Percentiles rank a stretch among this genome's conserved stretches.
Evolutionary conservation across 1,140 invertebrate species (phyloP).

Genomic region (Limonius californicus): DNA sequence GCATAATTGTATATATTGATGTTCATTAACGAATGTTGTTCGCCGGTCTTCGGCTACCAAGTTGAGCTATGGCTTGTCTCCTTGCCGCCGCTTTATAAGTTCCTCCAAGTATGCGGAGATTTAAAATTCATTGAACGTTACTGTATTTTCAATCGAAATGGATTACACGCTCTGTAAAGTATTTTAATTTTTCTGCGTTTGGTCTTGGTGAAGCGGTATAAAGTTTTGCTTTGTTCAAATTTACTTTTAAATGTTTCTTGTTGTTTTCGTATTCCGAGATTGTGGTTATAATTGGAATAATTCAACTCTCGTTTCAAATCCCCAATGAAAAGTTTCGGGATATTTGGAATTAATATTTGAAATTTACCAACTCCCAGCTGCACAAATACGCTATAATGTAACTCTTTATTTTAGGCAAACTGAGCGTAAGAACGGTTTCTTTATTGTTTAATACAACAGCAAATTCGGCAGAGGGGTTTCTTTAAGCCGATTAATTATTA

Average conservation of each 20-base stretch:
- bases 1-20: constrained; percentile 49
- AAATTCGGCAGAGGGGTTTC: too few species aligned
- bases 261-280: constrained; percentile 1
- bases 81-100: constrained; percentile 15
- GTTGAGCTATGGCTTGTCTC: constrained; percentile 5
- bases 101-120: constrained; percentile 1
- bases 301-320: constrained; percentile 11
- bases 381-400: too few species aligned
- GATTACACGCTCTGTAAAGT: constrained; percentile 20
- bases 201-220: not conserved
- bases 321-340: not conserved
- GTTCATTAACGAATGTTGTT: constrained; percentile 47
- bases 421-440: too few species aligned
- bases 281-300: constrained; percentile 17
- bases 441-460: too few species aligned
- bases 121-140: constrained; percentile 13
- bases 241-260: constrained; percentile 14
- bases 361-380: not conserved
- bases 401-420: too few species aligned
- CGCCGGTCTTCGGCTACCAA: constrained; percentile 6
- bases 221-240: constrained; percentile 16
- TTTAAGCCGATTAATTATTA: too few species aligned
- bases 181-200: constrained; percentile 14
- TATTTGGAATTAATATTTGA: constrained; percentile 13
- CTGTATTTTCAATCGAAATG: constrained; percentile 22